Percentiles rank a stretch among this genome's conserved stretches.
These are phyloP conservation scores for Leptopilina myrica DNA, from an alignment of 2,888 invertebrate species.

Conservation along the genomic window DNA sequence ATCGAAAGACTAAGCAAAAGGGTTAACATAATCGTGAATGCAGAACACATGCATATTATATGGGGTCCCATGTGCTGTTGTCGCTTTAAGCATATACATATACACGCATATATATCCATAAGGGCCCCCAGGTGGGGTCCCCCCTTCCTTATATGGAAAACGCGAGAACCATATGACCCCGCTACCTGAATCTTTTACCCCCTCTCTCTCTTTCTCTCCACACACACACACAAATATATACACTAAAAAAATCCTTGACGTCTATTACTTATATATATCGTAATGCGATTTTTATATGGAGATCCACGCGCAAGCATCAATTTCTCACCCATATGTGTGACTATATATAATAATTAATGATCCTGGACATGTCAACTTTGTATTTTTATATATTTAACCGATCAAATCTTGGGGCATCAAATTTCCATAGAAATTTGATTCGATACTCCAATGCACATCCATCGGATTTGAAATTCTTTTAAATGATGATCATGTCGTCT, in stretches of 20 bases:
- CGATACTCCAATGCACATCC: slow-evolving; percentile 48
- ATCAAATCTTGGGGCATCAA: slow-evolving; percentile 44
- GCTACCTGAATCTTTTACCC: slow-evolving; percentile 66
- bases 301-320: slow-evolving; percentile 49
- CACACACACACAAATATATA: too few species aligned
- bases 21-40: slow-evolving; percentile 75
- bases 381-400: slow-evolving; percentile 30
- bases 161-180: slow-evolving; percentile 54
- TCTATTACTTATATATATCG: slow-evolving; percentile 67
- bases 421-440: slow-evolving; percentile 57
- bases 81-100: slow-evolving; percentile 42
- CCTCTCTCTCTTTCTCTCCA: slow-evolving; percentile 24
- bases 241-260: slow-evolving; percentile 59
- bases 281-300: slow-evolving; percentile 74
- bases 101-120: slow-evolving; percentile 44
- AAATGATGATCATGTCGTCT: slow-evolving; percentile 42
- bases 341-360: slow-evolving; percentile 66
- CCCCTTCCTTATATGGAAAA: slow-evolving; percentile 62
- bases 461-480: slow-evolving; percentile 45
- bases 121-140: slow-evolving; percentile 73
- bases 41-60: slow-evolving; percentile 72
- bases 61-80: slow-evolving; percentile 64
- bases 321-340: slow-evolving; percentile 49
- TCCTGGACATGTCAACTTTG: slow-evolving; percentile 45
- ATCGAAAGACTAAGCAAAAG: slow-evolving; percentile 75